phyloP scores from a whole-genome alignment of 2,797 vertebrate genomes.

The Macroramphosus scolopax region DNA sequence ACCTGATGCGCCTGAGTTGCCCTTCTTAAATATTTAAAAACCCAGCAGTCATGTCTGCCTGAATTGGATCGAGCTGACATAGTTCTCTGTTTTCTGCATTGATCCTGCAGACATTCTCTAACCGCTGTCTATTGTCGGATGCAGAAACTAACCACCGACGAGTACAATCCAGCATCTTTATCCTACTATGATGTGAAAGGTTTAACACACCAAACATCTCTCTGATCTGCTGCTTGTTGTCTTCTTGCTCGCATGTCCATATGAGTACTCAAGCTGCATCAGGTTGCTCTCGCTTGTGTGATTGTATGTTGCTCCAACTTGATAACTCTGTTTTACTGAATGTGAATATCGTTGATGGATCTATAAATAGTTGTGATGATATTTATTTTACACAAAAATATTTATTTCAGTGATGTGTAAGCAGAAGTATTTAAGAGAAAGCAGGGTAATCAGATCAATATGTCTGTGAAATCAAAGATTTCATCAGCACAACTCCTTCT shows the following conservation, averaged over 20 bases:
- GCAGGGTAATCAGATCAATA: conserved; percentile 41
- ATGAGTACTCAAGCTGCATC: conserved; percentile 53
- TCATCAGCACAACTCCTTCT: conserved; percentile 23
- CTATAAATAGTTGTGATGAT: conserved; percentile 50
- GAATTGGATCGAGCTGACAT: conserved; percentile 25
- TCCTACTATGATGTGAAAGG: not conserved
- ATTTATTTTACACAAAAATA: conserved; percentile 43
- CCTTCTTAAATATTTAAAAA: conserved; percentile 43
- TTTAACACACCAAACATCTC: conserved; percentile 3
- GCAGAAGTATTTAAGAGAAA: conserved; percentile 29
- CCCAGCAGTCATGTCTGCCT: conserved; percentile 17
- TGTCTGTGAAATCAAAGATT: conserved; percentile 6
- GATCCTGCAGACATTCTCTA: conserved; percentile 10
- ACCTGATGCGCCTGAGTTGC: not conserved
- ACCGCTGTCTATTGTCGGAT: conserved; percentile 13
- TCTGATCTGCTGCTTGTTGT: conserved; percentile 23
- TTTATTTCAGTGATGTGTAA: conserved; percentile 38
- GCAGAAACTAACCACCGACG: conserved; percentile 2
- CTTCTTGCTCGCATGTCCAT: conserved; percentile 26
- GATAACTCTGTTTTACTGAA: conserved; percentile 57
- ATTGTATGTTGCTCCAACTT: conserved; percentile 24
- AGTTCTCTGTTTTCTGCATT: conserved; percentile 24
- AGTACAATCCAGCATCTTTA: no score
- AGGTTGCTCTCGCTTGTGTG: conserved; percentile 39
- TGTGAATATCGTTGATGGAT: conserved; percentile 63